Evolutionary conservation across 1,140 invertebrate genomes (phyloP).

Genomic region (Propsilocerus akamusi): DNA sequence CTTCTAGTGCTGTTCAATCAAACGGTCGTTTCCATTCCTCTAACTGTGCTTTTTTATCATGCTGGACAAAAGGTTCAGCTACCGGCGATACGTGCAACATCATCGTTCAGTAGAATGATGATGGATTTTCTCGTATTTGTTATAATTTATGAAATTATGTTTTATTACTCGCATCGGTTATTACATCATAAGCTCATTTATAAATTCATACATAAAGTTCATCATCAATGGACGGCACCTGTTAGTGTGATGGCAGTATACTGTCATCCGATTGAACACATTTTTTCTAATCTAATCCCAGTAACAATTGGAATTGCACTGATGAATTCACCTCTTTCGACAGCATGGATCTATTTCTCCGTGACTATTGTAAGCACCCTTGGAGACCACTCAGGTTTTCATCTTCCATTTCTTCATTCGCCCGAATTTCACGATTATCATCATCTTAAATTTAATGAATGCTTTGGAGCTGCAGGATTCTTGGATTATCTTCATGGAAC

Average conservation of each 20-base stretch:
- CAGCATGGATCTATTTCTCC: conserved; percentile 60
- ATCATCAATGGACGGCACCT: conserved; percentile 69
- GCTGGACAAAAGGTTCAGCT: conserved; percentile 27
- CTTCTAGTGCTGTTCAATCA: conserved; percentile 59
- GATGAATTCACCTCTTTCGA: conserved; percentile 57
- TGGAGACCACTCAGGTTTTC: conserved; percentile 72
- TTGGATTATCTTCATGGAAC: not conserved
- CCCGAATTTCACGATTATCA: conserved; percentile 81
- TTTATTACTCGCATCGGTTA: conserved; percentile 74
- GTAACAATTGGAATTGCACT: conserved; percentile 55
- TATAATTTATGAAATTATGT: conserved; percentile 59
- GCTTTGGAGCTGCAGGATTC: not conserved
- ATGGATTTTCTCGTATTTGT: conserved; percentile 52
- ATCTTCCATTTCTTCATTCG: conserved; percentile 68
- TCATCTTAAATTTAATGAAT: conserved; percentile 47
- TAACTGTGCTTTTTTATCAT: conserved; percentile 34
- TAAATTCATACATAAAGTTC: conserved; percentile 66
- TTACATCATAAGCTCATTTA: conserved; percentile 56
- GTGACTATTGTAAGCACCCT: conserved; percentile 60
- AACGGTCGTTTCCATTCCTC: conserved; percentile 41
- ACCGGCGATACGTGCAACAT: conserved; percentile 37
- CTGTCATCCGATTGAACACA: conserved; percentile 71
- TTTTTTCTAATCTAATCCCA: conserved; percentile 65
- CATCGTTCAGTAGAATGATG: conserved; percentile 57
- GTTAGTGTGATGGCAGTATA: conserved; percentile 65